Evolutionary conservation across 1,140 invertebrate species (phyloP), one percentile per base, ranked within the genome.

Genomic region (Drosophila quadrilineata): DNA sequence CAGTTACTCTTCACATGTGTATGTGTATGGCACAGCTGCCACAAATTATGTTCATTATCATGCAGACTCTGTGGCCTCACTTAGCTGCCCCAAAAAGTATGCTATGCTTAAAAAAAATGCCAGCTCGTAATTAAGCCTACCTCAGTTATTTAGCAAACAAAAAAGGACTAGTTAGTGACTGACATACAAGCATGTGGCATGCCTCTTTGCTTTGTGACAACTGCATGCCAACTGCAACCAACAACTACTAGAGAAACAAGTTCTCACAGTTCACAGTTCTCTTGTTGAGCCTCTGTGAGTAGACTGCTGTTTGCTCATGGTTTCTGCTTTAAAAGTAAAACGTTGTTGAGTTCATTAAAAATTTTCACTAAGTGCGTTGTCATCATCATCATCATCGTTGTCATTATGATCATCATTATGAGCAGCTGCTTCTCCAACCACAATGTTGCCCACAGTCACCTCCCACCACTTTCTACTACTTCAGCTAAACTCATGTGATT

Each of bases 261-360:
- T n/a, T n/a, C n/a, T n/a, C 36, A 24, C 60, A 64, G 17, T 40
- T n/a, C 17, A 36, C 41, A 41, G 45, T 50, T 57, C 48, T 57
- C 64, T 67, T 67, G 29, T 8, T 21, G n/a, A 16, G 35, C n/a
- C n/a, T n/a, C n/a, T n/a, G 35, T 33, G 45, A 59, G 45, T 31
- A 56, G 28, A 46, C 33, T 46, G 45, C 54, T 46, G 26, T 40
- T 21, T 54, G 62, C 33, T 56, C 33, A 24, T 52, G 24, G 35
- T 41, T n/a, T n/a, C n/a, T 58, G 28, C 50, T 63, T 80, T 73
- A 71, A 82, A 63, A 82, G 77, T 82, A 84, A 84, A 82, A 82
- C 73, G 77, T 38, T 84, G 77, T 84, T 77, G 77, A 82, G 77
- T 76, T 84, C 77, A 82, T 82, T 82, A 76, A 73, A 82, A 82